Evolutionary conservation across 2,113 vertebrate species (phyloP).

Genomic region (Elaphurus davidianus): DNA sequence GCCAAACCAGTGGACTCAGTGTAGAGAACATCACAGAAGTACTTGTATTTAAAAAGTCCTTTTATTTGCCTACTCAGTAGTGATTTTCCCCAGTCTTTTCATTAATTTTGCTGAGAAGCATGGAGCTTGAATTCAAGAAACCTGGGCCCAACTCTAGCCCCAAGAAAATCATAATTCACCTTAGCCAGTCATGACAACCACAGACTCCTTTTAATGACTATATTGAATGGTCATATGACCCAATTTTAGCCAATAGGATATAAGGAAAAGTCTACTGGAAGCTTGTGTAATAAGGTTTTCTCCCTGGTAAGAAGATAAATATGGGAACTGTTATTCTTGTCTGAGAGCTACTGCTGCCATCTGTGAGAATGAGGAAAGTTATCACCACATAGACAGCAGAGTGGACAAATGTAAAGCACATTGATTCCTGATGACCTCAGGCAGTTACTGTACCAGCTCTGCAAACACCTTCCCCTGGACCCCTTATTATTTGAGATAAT

Average conservation of each 20-base stretch:
- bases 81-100: not conserved
- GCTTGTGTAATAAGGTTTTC: not conserved
- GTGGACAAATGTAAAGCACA: not conserved
- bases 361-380: not conserved
- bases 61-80: not conserved
- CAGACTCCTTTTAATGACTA: not conserved
- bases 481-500: not conserved
- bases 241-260: not conserved
- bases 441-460: not conserved
- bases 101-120: not conserved
- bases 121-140: not conserved
- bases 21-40: not conserved
- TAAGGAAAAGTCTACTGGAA: not conserved
- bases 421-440: not conserved
- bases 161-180: not conserved
- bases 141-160: not conserved
- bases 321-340: not conserved
- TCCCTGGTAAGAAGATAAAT: not conserved
- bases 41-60: not conserved
- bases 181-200: not conserved
- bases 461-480: not conserved
- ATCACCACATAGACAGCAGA: not conserved
- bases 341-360: not conserved
- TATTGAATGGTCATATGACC: not conserved
- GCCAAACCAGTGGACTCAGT: not conserved